Base-by-base conservation (phyloP, 2,113 vertebrate genomes). In the Tichodroma muraria region DNA sequence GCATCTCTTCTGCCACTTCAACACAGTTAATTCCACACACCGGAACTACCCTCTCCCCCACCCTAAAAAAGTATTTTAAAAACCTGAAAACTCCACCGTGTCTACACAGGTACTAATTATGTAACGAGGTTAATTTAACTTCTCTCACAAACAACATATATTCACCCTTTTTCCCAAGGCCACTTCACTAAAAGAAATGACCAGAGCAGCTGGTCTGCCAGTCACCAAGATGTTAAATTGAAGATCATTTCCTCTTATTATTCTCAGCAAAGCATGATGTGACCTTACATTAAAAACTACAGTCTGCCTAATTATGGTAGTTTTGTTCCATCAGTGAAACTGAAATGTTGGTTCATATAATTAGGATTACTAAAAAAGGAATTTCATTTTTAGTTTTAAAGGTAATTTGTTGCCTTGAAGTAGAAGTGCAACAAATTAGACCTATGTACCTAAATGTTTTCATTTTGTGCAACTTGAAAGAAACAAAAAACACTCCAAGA, bases 201-300 rank as follows among this genome's bases (percentile, higher is more conserved):
- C 90, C 89, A 90, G 91, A 95, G 89, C 93, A 96, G 93, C 93
- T 96, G 96, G 57, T 75, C 71, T 92, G 88, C 77, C 95, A 92
- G 89, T 85, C 91, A 91, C 84, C 1, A 9, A 88, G 90, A 95
- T 90, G 92, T 96, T 97, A 95, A 96, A 97, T 92, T 89, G 92
- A 96, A 95, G 92, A 97, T 93, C 87, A 97, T 95, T 96, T 95
- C 95, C 95, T 94, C 89, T 94, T 94, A 96, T 94, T 97, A 96
- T 95, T 96, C 89, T 87, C 93, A 91, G 90, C 82, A 92, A 95
- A 85, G 87, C 90, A 94, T 40, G 73, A 94, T 95, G 89, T 95
- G 93, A 97, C 95, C 90, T 95, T 92, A 94, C n/a, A 2, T 80
- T 91, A 93, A 93, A 94, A 95, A 94, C 81, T 89, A 95, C 69